Base-by-base conservation (phyloP, 92 coral and sea anemone genomes). In the Epizoanthus fatuus region DNA sequence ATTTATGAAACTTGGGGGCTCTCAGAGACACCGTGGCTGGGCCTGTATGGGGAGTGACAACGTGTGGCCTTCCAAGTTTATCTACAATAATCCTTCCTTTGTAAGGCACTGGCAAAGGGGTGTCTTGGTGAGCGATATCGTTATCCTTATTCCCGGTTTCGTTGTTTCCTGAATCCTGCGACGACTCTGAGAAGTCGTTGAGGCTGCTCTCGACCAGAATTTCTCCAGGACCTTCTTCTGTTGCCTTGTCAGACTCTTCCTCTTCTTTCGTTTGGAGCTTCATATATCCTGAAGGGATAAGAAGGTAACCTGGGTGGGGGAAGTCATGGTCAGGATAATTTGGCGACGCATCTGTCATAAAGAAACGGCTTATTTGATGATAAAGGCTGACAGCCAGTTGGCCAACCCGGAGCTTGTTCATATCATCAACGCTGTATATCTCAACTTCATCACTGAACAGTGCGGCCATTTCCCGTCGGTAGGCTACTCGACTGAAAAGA, bases 271-370 rank as follows among this genome's bases (percentile, higher is more conserved):
- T 22, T 22, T 22, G 25, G 25, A 78, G 84, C 70, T 56, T 72
- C 84, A 78, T 81, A 37, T 82, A 88, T 71, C 88, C 88, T 20
- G 88, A 81, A 38, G 88, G 72, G 38, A 85, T 84, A 70, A 88
- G 56, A 38, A 88, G 80, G 72, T 88, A 83, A 25, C 89, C 89
- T 53, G 89, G 85, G 63, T 68, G 83, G 16, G 83, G 83, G 63
- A 85, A 85, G 63, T 85, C 83, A 56, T 85, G 88, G 35, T 85
- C 83, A 54, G 82, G 71, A 38, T 62, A 70, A 47, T 85, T 85
- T 58, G 92, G 92, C 29, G 90, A 57, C 39, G 80, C 70, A 81
- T 86, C 76, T 69, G 45, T 58, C 85, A 78, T 29, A 54, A 47
- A 86, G 32, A 76, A 78, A 65, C 72, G 70, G 65, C 64, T 55